Conservation (phyloP, 2,113 vertebrate species). For the Gobiocypris rarus region DNA sequence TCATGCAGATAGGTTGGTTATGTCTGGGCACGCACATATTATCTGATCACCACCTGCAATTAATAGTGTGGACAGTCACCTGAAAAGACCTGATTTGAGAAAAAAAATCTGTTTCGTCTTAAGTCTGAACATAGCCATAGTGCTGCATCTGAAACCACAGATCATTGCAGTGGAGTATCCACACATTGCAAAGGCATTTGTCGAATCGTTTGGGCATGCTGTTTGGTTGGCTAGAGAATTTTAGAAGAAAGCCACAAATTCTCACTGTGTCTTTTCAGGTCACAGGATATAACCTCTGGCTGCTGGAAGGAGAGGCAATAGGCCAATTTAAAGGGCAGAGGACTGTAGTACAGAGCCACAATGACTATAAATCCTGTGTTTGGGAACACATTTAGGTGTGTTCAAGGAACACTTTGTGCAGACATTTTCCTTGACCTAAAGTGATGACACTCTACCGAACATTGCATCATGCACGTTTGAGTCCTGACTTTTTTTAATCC, state of each 20-base stretch:
- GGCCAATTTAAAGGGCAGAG: background rate
- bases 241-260: background rate
- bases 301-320: background rate
- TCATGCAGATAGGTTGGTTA: too few species aligned
- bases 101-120: too few species aligned
- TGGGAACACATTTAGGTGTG: background rate
- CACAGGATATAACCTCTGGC: background rate
- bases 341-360: background rate
- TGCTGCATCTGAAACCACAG: background rate
- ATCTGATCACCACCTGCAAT: too few species aligned
- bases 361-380: background rate
- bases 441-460: background rate
- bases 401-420: background rate
- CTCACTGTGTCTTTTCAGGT: background rate
- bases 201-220: background rate
- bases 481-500: background rate
- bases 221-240: background rate
- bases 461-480: slow-evolving; percentile 17
- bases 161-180: background rate
- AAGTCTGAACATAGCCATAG: too few species aligned
- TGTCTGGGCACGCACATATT: too few species aligned
- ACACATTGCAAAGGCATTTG: background rate
- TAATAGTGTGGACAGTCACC: too few species aligned
- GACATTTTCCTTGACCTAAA: background rate
- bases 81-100: too few species aligned